phyloP scores from a whole-genome alignment of 2,888 invertebrate genomes.

The Dicranocentrus wangi region DNA sequence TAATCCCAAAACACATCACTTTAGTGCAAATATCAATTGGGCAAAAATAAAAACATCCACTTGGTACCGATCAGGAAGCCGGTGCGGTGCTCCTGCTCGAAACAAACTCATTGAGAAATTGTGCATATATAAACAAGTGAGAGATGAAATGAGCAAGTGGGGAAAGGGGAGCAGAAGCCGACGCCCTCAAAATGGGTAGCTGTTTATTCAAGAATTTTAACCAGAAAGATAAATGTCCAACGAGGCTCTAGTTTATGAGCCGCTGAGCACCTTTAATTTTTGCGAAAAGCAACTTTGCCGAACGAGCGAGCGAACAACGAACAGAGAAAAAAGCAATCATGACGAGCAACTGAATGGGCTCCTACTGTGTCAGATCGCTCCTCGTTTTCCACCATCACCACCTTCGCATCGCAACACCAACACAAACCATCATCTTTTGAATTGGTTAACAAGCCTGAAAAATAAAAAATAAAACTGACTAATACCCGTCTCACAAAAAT shows the following conservation, averaged over 20 bases:
- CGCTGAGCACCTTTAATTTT: constrained; percentile 51
- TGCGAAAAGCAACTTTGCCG: constrained; percentile 48
- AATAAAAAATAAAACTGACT: no score
- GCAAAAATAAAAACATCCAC: no score
- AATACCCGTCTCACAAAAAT: no score
- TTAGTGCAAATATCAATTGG: constrained; percentile 40
- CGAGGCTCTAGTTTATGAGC: constrained; percentile 37
- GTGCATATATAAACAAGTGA: no score
- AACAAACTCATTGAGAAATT: no score
- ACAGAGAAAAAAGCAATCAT: constrained; percentile 44
- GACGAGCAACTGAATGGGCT: constrained; percentile 9
- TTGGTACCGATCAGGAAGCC: no score
- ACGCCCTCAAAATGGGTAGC: constrained; percentile 10
- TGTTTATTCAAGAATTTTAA: constrained; percentile 35
- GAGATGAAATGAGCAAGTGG: no score
- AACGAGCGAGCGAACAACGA: background rate
- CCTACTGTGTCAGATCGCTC: constrained; percentile 33
- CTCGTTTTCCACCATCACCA: constrained; percentile 27
- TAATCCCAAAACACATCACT: constrained; percentile 45
- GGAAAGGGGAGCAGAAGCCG: constrained; percentile 10
- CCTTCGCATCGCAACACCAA: background rate
- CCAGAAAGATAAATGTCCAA: constrained; percentile 32
- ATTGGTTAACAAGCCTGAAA: no score
- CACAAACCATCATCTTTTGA: no score
- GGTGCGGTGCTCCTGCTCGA: no score